Percentiles rank a stretch among this genome's conserved stretches.
Conservation (phyloP, 2,113 vertebrate genomes). For the Gallinago jamesoni region DNA sequence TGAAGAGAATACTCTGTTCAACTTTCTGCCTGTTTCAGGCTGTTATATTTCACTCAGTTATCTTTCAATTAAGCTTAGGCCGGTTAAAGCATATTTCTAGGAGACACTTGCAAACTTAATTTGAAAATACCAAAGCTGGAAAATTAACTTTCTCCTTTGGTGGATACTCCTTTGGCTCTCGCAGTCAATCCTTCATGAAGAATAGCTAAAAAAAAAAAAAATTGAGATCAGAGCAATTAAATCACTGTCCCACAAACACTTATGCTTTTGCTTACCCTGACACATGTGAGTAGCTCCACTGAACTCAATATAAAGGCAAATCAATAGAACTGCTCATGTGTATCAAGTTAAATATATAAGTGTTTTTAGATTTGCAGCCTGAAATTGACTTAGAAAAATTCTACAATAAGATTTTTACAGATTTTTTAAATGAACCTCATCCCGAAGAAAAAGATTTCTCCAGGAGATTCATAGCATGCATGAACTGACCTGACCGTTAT, state of each 20-base stretch:
- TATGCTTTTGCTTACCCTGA: conserved; percentile 34
- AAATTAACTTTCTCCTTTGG: not conserved
- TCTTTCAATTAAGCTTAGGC: not conserved
- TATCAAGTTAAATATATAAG: conserved; percentile 20
- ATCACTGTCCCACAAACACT: conserved; percentile 44
- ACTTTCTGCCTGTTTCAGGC: not conserved
- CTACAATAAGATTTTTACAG: not conserved
- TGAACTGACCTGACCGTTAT: not conserved
- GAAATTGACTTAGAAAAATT: not conserved
- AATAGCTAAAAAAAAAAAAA: not conserved
- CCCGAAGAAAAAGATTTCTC: not conserved
- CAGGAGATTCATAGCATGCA: not conserved
- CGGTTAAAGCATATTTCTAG: not conserved
- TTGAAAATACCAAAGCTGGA: not conserved
- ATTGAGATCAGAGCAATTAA: conserved; percentile 5
- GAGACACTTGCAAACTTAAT: not conserved
- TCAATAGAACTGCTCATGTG: conserved; percentile 44
- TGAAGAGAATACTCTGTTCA: not conserved
- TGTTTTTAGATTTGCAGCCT: not conserved
- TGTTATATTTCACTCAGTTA: not conserved
- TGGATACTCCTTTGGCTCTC: not conserved
- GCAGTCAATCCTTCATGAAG: not conserved
- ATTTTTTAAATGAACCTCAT: not conserved
- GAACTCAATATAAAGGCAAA: conserved; percentile 34
- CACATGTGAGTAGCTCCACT: conserved; percentile 41